A percentile compares a stretch with the other conserved stretches of the same genome.
Evolutionary conservation across 1,140 invertebrate genomes (phyloP).

Genomic region (Meloidogyne exigua): DNA sequence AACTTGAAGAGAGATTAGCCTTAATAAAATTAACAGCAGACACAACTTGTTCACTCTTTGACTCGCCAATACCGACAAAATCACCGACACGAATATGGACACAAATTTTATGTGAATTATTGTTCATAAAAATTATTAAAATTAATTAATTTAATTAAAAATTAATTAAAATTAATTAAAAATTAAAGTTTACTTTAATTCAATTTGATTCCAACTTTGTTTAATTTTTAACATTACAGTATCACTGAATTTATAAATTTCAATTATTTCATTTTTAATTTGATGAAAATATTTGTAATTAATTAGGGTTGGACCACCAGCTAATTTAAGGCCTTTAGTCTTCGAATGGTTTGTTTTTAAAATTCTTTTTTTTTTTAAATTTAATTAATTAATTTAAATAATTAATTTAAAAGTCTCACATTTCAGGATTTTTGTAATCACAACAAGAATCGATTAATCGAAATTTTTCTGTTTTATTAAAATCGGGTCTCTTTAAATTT

Average conservation of each 20-base stretch:
- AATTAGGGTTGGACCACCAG: neutral
- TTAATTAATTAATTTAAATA: conserved; percentile 1
- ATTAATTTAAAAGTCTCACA: neutral
- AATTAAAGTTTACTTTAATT: neutral
- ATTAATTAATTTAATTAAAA: neutral
- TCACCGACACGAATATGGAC: neutral
- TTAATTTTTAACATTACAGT: neutral
- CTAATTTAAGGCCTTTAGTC: neutral
- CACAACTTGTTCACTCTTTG: neutral
- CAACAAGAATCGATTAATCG: neutral
- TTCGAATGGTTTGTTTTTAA: conserved; percentile 5
- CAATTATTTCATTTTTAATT: neutral
- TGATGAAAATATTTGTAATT: neutral
- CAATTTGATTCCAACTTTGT: neutral
- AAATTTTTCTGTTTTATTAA: neutral
- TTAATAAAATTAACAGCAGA: neutral
- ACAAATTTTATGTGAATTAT: neutral
- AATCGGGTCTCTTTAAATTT: neutral
- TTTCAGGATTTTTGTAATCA: neutral
- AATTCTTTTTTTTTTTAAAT: too few relatives aligned
- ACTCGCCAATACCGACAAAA: neutral
- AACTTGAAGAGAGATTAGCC: neutral
- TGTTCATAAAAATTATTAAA: neutral
- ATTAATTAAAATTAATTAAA: neutral
- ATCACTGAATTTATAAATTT: neutral